Conservation (phyloP, 2,113 vertebrate species). For the Brevimyrus niger region DNA sequence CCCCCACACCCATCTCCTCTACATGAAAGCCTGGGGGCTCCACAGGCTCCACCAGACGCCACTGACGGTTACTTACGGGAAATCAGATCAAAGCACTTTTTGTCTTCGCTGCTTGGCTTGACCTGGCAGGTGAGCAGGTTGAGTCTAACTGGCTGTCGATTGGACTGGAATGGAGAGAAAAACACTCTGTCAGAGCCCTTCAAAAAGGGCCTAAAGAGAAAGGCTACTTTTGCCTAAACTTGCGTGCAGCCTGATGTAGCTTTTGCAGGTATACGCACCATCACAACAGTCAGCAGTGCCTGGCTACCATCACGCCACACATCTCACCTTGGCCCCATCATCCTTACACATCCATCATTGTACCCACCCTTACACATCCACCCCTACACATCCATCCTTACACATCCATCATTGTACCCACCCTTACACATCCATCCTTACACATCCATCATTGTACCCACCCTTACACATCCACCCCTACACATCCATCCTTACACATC, state of each 20-base stretch:
- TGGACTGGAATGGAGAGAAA: slow-evolving; percentile 58
- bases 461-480: too few species aligned
- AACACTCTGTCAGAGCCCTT: not conserved
- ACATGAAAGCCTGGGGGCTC: not conserved
- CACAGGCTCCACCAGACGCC: not conserved
- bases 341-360: too few species aligned
- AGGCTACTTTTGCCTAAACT: not conserved
- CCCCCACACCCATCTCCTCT: not conserved
- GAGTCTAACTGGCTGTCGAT: slow-evolving; percentile 77
- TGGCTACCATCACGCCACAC: not conserved
- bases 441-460: too few species aligned
- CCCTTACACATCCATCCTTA: too few species aligned
- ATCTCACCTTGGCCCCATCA: not conserved
- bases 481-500: too few species aligned
- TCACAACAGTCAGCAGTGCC: not conserved
- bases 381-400: too few species aligned
- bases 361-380: too few species aligned
- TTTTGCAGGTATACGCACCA: not conserved
- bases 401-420: too few species aligned
- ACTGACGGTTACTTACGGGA: slow-evolving; percentile 66
- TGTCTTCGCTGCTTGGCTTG: slow-evolving; percentile 80
- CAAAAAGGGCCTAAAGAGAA: not conserved
- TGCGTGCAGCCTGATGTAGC: not conserved
- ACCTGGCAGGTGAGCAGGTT: slow-evolving; percentile 85
- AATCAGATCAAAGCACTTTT: slow-evolving; percentile 83